Percentiles rank a stretch among this genome's conserved stretches.
Conservation (phyloP, 2,888 invertebrate genomes). For the Macrophya annulata region DNA sequence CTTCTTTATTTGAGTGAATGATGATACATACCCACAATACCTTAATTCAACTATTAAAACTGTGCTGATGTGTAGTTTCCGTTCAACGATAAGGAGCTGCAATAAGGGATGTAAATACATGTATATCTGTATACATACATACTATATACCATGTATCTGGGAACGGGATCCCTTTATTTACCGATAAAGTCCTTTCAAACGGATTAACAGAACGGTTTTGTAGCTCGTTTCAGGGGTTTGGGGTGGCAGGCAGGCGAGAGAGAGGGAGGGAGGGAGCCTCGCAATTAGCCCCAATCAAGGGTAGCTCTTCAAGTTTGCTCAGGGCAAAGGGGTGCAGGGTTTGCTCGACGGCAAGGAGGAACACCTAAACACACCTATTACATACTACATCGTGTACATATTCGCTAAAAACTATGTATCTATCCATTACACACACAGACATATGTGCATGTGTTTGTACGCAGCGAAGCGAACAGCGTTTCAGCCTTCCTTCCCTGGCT, state of each 20-base stretch:
- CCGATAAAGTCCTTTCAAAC: constrained; percentile 57
- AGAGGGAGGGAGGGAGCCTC: constrained; percentile 22
- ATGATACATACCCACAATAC: not conserved
- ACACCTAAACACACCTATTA: constrained; percentile 22
- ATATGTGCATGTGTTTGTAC: not conserved
- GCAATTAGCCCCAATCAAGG: constrained; percentile 54
- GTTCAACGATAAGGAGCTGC: constrained; percentile 3
- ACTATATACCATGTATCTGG: constrained; percentile 17
- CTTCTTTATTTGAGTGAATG: not conserved
- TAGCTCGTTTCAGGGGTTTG: constrained; percentile 24
- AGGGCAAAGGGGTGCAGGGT: constrained; percentile 31
- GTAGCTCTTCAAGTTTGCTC: constrained; percentile 50
- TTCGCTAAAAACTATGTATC: constrained; percentile 30
- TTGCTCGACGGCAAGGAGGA: constrained; percentile 37
- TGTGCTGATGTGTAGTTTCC: not conserved
- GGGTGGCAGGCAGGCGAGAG: not conserved
- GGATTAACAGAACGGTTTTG: constrained; percentile 56
- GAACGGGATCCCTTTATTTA: constrained; percentile 50
- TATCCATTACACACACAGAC: not conserved
- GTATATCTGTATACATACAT: not conserved
- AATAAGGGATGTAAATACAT: constrained; percentile 9
- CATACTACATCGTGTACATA: not conserved
- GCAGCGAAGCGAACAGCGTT: constrained; percentile 3
- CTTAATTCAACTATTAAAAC: not conserved
- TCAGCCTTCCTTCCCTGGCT: not conserved